Evolutionary conservation across 2,113 vertebrate species (phyloP).

Genomic region (Meles meles): DNA sequence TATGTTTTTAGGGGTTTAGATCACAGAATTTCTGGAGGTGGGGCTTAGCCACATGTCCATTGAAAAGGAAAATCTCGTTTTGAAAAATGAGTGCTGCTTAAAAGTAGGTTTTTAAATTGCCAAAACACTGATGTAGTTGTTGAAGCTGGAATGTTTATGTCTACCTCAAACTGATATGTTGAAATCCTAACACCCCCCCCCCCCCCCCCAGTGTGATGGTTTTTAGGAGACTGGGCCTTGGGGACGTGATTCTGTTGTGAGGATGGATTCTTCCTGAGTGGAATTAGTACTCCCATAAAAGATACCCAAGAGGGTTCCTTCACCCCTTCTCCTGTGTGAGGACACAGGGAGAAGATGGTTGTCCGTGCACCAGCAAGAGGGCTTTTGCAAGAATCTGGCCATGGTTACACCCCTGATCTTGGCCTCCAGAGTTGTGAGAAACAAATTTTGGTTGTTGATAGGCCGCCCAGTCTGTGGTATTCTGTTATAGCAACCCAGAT

Average conservation of each 20-base stretch:
- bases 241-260: background rate
- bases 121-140: background rate
- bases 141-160: background rate
- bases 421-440: background rate
- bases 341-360: background rate
- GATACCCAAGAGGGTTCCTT: background rate
- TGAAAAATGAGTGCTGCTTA: background rate
- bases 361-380: background rate
- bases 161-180: background rate
- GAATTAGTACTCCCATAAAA: background rate
- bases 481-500: background rate
- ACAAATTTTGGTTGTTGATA: background rate
- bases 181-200: background rate
- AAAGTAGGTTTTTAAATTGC: background rate
- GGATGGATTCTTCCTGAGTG: background rate
- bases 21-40: background rate
- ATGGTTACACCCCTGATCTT: background rate
- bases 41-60: background rate
- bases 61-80: background rate
- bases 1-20: background rate
- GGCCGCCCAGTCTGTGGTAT: background rate
- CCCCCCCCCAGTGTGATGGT: background rate
- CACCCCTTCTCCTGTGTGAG: background rate
- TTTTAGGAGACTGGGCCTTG: background rate
- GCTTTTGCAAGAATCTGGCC: background rate